phyloP scores from a whole-genome alignment of 2,797 vertebrate species.

The Alca torda region DNA sequence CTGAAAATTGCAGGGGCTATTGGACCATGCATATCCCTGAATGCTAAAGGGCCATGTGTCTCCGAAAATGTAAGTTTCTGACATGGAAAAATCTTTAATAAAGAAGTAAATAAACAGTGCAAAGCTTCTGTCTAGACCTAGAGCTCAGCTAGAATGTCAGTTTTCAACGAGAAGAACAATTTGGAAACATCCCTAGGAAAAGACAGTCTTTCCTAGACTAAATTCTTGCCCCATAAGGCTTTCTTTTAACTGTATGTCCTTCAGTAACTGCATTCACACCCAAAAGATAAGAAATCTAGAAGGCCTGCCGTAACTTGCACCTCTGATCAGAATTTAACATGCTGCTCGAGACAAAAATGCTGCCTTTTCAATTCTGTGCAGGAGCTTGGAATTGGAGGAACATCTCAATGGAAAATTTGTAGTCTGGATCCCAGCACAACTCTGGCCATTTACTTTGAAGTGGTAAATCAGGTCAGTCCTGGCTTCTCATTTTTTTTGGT shows the following conservation, averaged over 20 bases:
- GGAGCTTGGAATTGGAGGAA: constrained; percentile 89
- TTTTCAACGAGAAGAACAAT: neutral
- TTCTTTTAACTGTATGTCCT: neutral
- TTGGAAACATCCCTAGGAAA: neutral
- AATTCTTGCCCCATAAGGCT: neutral
- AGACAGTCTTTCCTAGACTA: neutral
- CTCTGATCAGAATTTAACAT: neutral
- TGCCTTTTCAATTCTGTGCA: constrained; percentile 30
- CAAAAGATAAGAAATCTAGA: neutral
- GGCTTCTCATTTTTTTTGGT: neutral
- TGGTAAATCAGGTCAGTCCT: constrained; percentile 91
- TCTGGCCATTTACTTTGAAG: constrained; percentile 92
- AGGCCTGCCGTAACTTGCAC: neutral
- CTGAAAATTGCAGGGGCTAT: constrained; percentile 93
- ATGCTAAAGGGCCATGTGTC: constrained; percentile 88
- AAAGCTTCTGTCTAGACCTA: neutral
- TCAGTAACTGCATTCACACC: neutral
- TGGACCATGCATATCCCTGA: constrained; percentile 91
- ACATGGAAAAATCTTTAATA: neutral
- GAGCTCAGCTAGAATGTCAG: neutral
- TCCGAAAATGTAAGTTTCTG: constrained; percentile 91
- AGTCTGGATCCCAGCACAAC: constrained; percentile 88
- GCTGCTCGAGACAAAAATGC: neutral
- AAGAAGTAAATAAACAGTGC: neutral
- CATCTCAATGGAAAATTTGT: constrained; percentile 96